Evolutionary conservation across 2,888 invertebrate genomes (phyloP).

Genomic region (Eretmocerus hayati): DNA sequence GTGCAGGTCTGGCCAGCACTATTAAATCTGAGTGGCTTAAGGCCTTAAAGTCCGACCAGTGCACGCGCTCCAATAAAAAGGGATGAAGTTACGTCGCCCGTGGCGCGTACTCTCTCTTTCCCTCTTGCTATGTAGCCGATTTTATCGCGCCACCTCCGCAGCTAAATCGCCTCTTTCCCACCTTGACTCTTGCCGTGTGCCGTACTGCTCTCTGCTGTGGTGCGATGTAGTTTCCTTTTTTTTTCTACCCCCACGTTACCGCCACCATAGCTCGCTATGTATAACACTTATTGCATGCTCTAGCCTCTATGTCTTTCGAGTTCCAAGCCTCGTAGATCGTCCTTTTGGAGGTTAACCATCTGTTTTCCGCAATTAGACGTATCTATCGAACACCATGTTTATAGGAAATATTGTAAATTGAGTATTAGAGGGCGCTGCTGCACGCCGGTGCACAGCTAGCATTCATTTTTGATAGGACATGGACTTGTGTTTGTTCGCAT

Average conservation of each 20-base stretch:
- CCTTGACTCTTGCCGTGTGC: neutral
- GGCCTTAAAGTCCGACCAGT: slow-evolving; percentile 33
- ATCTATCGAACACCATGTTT: no score
- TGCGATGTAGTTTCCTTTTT: no score
- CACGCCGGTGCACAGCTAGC: no score
- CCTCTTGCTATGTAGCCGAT: slow-evolving; percentile 6
- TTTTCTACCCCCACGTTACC: neutral
- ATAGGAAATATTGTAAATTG: no score
- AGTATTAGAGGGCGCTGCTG: no score
- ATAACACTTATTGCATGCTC: neutral
- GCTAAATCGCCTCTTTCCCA: slow-evolving; percentile 5
- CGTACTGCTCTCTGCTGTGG: neutral
- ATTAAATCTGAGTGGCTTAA: slow-evolving; percentile 45
- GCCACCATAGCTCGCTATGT: neutral
- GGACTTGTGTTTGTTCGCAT: no score
- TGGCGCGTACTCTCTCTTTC: slow-evolving; percentile 19
- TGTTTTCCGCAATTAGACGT: slow-evolving; percentile 14
- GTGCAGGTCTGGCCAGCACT: slow-evolving; percentile 26
- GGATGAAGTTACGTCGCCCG: slow-evolving; percentile 38
- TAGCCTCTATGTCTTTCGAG: neutral
- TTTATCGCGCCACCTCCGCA: slow-evolving; percentile 3
- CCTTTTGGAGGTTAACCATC: slow-evolving; percentile 11
- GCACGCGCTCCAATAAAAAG: slow-evolving; percentile 37
- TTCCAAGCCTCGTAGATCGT: slow-evolving; percentile 8
- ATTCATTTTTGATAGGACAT: no score